A percentile compares a stretch with the other conserved stretches of the same genome.
phyloP scores from a whole-genome alignment of 1,140 invertebrate genomes.

The Drosophila athabasca region DNA sequence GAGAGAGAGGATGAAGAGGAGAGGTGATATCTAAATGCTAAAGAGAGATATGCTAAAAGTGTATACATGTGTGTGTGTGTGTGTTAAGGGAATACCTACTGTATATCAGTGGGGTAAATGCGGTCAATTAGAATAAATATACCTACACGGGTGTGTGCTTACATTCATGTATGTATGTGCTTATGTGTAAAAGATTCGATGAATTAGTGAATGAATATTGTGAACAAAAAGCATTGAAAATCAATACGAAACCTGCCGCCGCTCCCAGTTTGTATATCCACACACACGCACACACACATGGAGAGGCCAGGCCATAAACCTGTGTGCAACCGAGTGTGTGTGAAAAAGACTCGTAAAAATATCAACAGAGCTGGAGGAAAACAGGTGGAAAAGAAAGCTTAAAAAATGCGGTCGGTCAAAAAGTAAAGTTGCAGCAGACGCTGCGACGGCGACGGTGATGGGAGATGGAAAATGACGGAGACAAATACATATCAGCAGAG shows the following conservation, averaged over 20 bases:
- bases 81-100: conserved; percentile 39
- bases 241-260: conserved; percentile 78
- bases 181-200: conserved; percentile 42
- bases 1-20: conserved; percentile 47
- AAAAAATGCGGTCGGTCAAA: conserved; percentile 81
- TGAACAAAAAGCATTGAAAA: conserved; percentile 76
- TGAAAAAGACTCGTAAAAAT: conserved; percentile 64
- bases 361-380: conserved; percentile 70
- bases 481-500: conserved; percentile 54
- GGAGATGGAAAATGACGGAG: conserved; percentile 29
- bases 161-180: too few species aligned
- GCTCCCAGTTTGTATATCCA: conserved; percentile 67
- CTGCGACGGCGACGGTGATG: conserved; percentile 42
- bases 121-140: conserved; percentile 68
- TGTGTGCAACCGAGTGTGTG: conserved; percentile 36
- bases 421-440: conserved; percentile 66
- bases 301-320: conserved; percentile 10
- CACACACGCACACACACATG: conserved; percentile 29
- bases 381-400: conserved; percentile 82
- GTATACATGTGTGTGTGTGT: conserved; percentile 24
- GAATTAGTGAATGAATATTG: conserved; percentile 79
- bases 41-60: conserved; percentile 25
- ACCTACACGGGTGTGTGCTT: conserved; percentile 2
- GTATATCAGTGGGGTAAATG: conserved; percentile 48
- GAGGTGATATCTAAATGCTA: conserved; percentile 54